Evolutionary conservation across 2,113 vertebrate genomes (phyloP).

Genomic region (Clarias batrachus): DNA sequence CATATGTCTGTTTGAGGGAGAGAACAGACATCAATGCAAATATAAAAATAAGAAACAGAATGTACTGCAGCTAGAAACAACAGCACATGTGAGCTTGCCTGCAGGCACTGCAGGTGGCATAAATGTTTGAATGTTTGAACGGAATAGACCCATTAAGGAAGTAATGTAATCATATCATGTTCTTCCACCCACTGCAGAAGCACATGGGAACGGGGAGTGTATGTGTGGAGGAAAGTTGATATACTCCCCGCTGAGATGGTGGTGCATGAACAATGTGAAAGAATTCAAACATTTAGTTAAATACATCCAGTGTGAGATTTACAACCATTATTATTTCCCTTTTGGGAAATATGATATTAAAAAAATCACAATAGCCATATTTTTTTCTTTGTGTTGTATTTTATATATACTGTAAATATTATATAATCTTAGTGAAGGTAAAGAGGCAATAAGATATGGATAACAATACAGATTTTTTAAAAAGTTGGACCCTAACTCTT

Average conservation of each 20-base stretch:
- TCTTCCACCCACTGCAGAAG: conserved; percentile 43
- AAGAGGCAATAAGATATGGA: not conserved
- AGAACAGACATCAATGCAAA: not conserved
- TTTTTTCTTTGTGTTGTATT: not conserved
- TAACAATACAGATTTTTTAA: too few relatives aligned
- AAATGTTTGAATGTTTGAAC: conserved; percentile 47
- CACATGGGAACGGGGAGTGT: conserved; percentile 21
- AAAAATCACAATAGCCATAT: not conserved
- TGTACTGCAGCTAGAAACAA: conserved; percentile 10
- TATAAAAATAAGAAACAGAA: conserved; percentile 2
- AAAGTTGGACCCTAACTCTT: not conserved
- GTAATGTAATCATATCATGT: conserved; percentile 50
- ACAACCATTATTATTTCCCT: conserved; percentile 22
- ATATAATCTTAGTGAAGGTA: not conserved
- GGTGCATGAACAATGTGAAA: conserved; percentile 45
- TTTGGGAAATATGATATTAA: not conserved
- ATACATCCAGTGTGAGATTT: conserved; percentile 39
- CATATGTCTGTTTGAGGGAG: conserved; percentile 20
- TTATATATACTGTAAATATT: not conserved
- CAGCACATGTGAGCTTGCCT: conserved; percentile 26
- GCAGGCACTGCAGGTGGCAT: conserved; percentile 41
- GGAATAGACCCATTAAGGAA: conserved; percentile 48
- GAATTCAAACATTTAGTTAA: conserved; percentile 48
- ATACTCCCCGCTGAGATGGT: conserved; percentile 43
- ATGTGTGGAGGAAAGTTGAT: conserved; percentile 42